phyloP scores from a whole-genome alignment of 2,888 invertebrate genomes.

The Xanthostigma xanthostigma region DNA sequence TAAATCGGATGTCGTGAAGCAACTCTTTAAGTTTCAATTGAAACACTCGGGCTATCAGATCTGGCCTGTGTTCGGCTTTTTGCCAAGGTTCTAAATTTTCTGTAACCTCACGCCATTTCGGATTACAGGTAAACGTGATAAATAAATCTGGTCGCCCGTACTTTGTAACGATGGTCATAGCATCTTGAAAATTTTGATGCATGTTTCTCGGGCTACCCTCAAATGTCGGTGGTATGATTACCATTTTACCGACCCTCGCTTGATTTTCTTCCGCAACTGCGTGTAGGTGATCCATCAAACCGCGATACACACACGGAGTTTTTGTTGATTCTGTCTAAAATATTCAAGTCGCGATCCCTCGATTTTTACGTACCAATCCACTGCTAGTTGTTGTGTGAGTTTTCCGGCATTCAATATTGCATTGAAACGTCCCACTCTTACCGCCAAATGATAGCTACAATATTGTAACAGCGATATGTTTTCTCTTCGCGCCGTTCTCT shows the following conservation, averaged over 20 bases:
- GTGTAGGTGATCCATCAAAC: conserved; percentile 17
- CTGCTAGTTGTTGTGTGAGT: no score
- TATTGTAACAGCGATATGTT: no score
- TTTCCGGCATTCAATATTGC: no score
- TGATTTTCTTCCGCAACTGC: conserved; percentile 12
- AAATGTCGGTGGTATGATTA: conserved; percentile 23
- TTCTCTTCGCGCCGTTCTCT: no score
- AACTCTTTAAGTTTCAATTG: conserved; percentile 5
- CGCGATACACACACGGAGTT: no score
- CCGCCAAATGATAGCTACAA: no score
- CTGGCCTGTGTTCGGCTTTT: conserved; percentile 19
- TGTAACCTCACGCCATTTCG: conserved; percentile 23
- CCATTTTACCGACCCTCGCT: conserved; percentile 16
- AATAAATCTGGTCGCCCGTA: no score
- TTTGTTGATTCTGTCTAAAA: no score
- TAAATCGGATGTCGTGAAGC: conserved; percentile 4
- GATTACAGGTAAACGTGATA: conserved; percentile 27
- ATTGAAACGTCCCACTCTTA: no score
- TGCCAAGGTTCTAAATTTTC: conserved; percentile 17
- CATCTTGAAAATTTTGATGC: conserved; percentile 24
- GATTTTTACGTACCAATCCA: no score
- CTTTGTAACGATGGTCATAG: conserved; percentile 25
- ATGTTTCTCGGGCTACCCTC: conserved; percentile 20
- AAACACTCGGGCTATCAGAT: conserved; percentile 16
- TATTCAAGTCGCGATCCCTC: no score